A percentile compares a stretch with the other conserved stretches of the same genome.
Conservation (phyloP, 2,113 vertebrate genomes). For the Pituophis catenifer region DNA sequence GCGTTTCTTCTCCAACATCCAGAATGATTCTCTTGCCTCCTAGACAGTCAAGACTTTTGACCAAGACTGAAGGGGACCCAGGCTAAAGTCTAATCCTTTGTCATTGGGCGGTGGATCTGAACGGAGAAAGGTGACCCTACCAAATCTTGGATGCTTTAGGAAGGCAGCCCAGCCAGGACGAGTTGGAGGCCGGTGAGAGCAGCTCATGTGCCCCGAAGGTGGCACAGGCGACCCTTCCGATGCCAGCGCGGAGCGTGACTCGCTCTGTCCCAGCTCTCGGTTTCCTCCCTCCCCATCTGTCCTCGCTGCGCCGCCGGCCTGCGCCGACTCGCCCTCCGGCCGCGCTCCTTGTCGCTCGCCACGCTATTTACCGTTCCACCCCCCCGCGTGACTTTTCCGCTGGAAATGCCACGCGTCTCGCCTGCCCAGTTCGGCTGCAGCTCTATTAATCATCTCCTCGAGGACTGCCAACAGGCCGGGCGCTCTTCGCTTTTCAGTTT, state of each 20-base stretch:
- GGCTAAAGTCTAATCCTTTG: background rate
- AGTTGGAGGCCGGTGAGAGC: background rate
- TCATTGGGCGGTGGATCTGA: background rate
- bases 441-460: constrained; percentile 85
- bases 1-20: background rate
- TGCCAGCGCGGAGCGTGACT: background rate
- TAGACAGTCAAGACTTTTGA: background rate
- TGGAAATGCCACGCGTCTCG: constrained; percentile 83
- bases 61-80: background rate
- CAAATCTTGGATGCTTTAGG: background rate
- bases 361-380: constrained; percentile 41
- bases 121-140: background rate
- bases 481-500: constrained; percentile 85
- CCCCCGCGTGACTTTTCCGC: constrained; percentile 52
- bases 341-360: constrained; percentile 4
- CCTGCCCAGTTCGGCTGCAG: constrained; percentile 81
- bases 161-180: background rate
- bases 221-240: background rate
- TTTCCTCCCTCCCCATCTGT: background rate
- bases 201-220: background rate
- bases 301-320: background rate
- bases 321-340: background rate
- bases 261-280: background rate
- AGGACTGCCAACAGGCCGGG: constrained; percentile 79
- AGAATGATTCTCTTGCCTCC: background rate